These are phyloP conservation scores for Rhynchomys soricoides DNA, from an alignment of 2,113 vertebrate species.

Conservation along the genomic window DNA sequence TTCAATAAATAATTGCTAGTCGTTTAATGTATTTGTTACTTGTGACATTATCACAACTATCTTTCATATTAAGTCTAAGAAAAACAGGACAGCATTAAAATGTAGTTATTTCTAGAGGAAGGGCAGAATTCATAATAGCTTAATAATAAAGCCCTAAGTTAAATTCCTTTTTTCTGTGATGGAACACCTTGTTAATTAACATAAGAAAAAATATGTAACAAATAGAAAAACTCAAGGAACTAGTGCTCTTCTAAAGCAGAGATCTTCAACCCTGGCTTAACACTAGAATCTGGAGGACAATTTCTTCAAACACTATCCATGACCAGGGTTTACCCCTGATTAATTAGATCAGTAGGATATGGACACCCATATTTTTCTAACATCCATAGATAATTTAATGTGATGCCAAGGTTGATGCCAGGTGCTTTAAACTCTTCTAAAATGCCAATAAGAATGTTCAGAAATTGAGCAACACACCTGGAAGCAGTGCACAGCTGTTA, in stretches of 20 bases:
- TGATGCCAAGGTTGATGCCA: slow-evolving; percentile 52
- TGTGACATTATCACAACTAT: slow-evolving; percentile 1
- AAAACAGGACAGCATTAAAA: slow-evolving; percentile 26
- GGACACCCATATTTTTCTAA: slow-evolving; percentile 16
- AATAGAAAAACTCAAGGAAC: neutral
- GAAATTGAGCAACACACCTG: slow-evolving; percentile 73
- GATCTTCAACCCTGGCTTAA: slow-evolving; percentile 4
- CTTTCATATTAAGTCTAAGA: neutral
- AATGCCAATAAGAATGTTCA: slow-evolving; percentile 63
- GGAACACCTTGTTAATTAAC: slow-evolving; percentile 19
- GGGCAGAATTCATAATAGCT: slow-evolving; percentile 1
- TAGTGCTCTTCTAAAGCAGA: neutral
- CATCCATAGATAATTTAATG: slow-evolving; percentile 52
- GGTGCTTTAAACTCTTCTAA: slow-evolving; percentile 64
- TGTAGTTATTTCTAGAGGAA: slow-evolving; percentile 18
- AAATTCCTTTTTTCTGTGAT: slow-evolving; percentile 45
- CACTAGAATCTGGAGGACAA: neutral
- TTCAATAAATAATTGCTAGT: slow-evolving; percentile 48
- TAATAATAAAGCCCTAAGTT: slow-evolving; percentile 26
- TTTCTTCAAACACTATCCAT: slow-evolving; percentile 26
- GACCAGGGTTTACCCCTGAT: neutral
- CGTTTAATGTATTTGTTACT: slow-evolving; percentile 12
- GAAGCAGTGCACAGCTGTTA: slow-evolving; percentile 49
- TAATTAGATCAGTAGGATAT: slow-evolving; percentile 44
- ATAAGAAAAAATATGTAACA: slow-evolving; percentile 38